Conservation (phyloP, 2,113 vertebrate genomes). For the Lanius collurio region DNA sequence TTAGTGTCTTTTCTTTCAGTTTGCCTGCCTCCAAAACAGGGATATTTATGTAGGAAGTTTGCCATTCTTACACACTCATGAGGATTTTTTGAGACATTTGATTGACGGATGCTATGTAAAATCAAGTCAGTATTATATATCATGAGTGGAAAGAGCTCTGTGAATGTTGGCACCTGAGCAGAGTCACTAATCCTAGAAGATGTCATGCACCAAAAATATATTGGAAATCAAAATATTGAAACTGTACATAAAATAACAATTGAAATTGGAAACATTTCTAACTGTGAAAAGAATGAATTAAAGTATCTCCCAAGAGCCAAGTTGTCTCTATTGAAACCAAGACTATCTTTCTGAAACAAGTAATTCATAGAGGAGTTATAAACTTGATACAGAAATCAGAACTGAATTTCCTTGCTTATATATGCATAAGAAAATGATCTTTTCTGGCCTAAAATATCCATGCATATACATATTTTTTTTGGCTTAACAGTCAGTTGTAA, state of each 20-base stretch:
- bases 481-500: neutral
- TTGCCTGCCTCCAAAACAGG: neutral
- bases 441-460: neutral
- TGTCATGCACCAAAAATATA: neutral
- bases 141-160: neutral
- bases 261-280: neutral
- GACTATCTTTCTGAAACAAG: neutral
- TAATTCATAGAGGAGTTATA: neutral
- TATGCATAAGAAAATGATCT: neutral
- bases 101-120: neutral
- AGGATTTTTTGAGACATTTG: neutral
- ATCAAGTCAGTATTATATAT: neutral
- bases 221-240: neutral
- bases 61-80: neutral
- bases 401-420: neutral
- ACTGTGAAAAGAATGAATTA: neutral
- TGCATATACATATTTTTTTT: neutral
- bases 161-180: neutral
- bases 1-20: neutral
- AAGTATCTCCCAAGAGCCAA: neutral
- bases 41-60: neutral
- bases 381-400: neutral
- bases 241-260: neutral
- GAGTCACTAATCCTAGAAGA: neutral
- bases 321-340: neutral